A percentile compares a stretch with the other conserved stretches of the same genome.
These are phyloP conservation scores for Mirounga angustirostris DNA, from an alignment of 2,113 vertebrate species.

Conservation along the genomic window DNA sequence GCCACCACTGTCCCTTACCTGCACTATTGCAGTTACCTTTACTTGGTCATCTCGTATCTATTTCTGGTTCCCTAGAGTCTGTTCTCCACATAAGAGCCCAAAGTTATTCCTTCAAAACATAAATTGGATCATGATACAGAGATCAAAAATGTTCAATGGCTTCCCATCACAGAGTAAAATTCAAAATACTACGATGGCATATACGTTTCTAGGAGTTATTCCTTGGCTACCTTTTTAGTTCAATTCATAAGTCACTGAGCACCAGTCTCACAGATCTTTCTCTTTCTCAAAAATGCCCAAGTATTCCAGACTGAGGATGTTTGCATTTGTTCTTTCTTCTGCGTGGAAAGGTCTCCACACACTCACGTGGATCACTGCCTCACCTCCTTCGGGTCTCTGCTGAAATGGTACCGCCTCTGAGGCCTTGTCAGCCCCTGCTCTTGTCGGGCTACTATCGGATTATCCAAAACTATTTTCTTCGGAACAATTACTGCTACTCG, in stretches of 20 bases:
- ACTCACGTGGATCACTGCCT: neutral
- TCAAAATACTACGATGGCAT: neutral
- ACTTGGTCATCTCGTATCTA: neutral
- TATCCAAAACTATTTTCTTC: neutral
- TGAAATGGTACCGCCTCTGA: neutral
- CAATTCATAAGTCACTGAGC: neutral
- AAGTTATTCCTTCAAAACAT: neutral
- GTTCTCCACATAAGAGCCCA: neutral
- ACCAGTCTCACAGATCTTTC: neutral
- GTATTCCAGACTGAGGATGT: neutral
- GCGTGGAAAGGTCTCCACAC: neutral
- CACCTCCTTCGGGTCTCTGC: neutral
- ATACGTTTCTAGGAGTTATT: neutral
- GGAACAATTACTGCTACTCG: neutral
- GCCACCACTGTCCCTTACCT: neutral
- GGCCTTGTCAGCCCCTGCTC: neutral
- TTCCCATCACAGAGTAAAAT: neutral
- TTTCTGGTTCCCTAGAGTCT: neutral
- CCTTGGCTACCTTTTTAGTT: neutral
- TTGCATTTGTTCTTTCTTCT: neutral
- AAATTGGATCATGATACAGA: neutral
- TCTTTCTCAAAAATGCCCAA: neutral
- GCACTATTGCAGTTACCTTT: neutral
- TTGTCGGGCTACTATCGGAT: neutral
- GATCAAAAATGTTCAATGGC: neutral